A percentile compares a stretch with the other conserved stretches of the same genome.
Evolutionary conservation across 2,888 invertebrate genomes (phyloP).

Genomic region (Thelaira solivaga): DNA sequence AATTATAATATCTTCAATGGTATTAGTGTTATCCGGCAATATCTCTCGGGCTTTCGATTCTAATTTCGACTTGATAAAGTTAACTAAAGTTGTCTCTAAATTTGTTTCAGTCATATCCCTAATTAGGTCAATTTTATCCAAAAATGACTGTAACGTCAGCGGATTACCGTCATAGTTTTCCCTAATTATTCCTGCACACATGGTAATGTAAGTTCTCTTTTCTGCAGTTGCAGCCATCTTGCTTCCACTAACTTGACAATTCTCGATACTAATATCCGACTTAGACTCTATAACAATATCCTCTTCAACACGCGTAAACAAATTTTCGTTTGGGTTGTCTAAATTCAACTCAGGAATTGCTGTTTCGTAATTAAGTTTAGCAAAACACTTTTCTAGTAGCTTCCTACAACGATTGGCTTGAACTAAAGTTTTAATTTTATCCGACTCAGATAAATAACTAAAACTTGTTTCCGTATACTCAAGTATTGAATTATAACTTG

Average conservation of each 20-base stretch:
- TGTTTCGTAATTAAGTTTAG: neutral
- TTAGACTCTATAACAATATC: neutral
- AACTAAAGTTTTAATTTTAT: neutral
- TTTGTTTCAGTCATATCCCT: neutral
- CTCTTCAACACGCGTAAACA: too few species aligned
- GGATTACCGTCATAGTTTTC: neutral
- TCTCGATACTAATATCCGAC: neutral
- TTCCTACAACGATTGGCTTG: neutral
- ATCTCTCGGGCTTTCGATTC: neutral
- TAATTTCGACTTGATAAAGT: neutral
- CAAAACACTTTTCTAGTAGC: neutral
- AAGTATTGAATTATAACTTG: neutral
- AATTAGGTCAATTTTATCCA: neutral
- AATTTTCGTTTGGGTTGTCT: too few species aligned
- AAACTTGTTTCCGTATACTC: neutral
- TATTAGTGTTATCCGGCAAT: neutral
- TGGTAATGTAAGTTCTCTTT: neutral
- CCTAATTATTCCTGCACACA: neutral
- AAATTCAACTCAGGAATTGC: neutral
- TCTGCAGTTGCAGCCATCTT: neutral
- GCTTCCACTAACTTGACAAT: too few species aligned
- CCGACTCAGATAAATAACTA: neutral
- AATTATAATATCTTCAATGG: neutral
- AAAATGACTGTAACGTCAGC: neutral
- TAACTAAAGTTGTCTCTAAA: neutral